A percentile compares a stretch with the other conserved stretches of the same genome.
These are phyloP conservation scores for Scarus forsteni DNA, from an alignment of 2,797 vertebrate genomes.

Conservation along the genomic window DNA sequence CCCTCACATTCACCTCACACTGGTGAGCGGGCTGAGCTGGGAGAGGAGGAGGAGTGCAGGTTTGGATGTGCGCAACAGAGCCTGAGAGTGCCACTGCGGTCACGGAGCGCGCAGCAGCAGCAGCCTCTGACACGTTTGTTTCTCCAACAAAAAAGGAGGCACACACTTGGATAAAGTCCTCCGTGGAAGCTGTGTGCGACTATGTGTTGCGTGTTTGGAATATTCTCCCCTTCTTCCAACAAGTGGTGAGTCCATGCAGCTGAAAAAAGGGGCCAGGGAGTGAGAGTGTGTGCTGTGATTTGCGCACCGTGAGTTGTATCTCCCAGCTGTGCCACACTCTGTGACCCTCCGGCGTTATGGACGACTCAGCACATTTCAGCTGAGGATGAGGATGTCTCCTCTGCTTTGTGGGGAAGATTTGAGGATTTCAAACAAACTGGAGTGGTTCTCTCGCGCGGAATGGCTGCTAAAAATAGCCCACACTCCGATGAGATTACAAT, in stretches of 20 bases:
- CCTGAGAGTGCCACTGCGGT: slow-evolving; percentile 44
- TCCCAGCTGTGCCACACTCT: slow-evolving; percentile 41
- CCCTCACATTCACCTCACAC: slow-evolving; percentile 12
- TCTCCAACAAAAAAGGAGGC: slow-evolving; percentile 1
- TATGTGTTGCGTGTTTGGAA: slow-evolving; percentile 35
- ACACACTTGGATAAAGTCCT: not conserved
- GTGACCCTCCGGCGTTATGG: slow-evolving; percentile 47
- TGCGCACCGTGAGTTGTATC: slow-evolving; percentile 32
- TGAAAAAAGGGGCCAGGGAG: not conserved
- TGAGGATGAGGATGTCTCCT: slow-evolving; percentile 39
- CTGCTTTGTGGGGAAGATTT: slow-evolving; percentile 29
- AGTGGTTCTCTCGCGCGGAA: slow-evolving; percentile 29
- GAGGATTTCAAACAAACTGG: slow-evolving; percentile 44
- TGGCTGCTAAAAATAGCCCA: slow-evolving; percentile 56
- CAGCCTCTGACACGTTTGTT: not conserved
- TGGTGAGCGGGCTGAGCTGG: slow-evolving; percentile 21
- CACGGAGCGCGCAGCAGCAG: slow-evolving; percentile 33
- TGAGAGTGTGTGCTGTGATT: slow-evolving; percentile 15
- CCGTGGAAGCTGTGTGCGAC: slow-evolving; percentile 40
- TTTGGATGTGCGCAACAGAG: slow-evolving; percentile 62
- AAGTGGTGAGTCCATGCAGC: slow-evolving; percentile 30
- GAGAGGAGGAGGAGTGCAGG: slow-evolving; percentile 9
- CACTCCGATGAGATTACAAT: slow-evolving; percentile 48
- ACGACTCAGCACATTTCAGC: slow-evolving; percentile 68
- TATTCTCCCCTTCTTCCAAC: slow-evolving; percentile 13